Evolutionary conservation across 1,140 invertebrate genomes (phyloP).

Genomic region (Dolichoris vasculosae): DNA sequence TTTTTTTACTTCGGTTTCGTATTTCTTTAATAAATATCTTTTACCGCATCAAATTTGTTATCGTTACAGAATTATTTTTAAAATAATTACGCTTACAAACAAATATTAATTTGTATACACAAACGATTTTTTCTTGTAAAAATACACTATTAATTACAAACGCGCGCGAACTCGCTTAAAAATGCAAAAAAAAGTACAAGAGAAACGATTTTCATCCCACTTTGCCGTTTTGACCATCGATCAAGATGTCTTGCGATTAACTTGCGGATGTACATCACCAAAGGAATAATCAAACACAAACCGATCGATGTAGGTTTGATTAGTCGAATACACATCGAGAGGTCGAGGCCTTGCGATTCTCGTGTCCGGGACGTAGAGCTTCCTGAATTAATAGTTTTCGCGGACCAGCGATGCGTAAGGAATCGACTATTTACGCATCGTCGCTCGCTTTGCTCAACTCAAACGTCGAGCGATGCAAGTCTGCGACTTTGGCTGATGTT

Average conservation of each 20-base stretch:
- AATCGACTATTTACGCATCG: neutral
- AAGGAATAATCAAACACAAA: neutral
- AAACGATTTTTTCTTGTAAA: too few relatives aligned
- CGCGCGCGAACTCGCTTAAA: too few relatives aligned
- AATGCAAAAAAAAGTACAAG: too few relatives aligned
- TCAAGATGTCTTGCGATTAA: neutral
- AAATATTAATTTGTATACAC: too few relatives aligned
- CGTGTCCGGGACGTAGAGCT: neutral
- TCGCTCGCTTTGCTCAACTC: neutral
- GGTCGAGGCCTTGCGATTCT: neutral
- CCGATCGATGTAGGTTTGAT: conserved; percentile 37
- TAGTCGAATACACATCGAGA: neutral
- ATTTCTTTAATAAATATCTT: too few relatives aligned
- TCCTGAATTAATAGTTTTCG: neutral
- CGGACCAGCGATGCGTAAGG: neutral
- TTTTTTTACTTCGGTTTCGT: too few relatives aligned
- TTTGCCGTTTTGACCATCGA: neutral
- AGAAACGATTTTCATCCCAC: too few relatives aligned
- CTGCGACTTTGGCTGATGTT: neutral
- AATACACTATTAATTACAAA: too few relatives aligned
- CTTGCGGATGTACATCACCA: too few relatives aligned
- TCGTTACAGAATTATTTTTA: too few relatives aligned
- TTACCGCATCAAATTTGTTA: too few relatives aligned
- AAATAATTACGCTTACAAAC: too few relatives aligned
- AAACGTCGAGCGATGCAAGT: neutral